Evolutionary conservation across 2,888 invertebrate species (phyloP).

Genomic region (Meganola albula): DNA sequence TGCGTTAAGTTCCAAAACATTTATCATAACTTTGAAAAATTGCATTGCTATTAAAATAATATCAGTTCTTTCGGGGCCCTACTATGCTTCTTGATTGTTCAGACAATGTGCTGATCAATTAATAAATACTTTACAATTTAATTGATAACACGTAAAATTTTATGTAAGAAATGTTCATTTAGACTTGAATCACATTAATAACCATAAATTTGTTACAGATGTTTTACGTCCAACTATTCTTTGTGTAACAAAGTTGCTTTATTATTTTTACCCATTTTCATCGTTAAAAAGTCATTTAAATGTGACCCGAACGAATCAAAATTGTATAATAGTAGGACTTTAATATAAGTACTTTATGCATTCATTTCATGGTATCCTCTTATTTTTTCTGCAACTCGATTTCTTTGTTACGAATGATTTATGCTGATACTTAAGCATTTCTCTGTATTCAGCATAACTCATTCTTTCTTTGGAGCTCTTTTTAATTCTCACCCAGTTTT

Average conservation of each 20-base stretch:
- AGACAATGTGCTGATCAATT: slow-evolving; percentile 1
- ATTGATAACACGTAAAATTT: too few relatives aligned
- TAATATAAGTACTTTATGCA: slow-evolving; percentile 29
- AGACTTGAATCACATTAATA: too few relatives aligned
- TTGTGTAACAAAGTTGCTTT: too few relatives aligned
- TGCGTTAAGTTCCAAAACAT: slow-evolving; percentile 7
- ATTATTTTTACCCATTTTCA: too few relatives aligned
- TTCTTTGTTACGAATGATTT: slow-evolving; percentile 45
- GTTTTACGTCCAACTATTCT: too few relatives aligned
- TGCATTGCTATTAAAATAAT: slow-evolving; percentile 13
- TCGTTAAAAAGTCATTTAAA: too few relatives aligned
- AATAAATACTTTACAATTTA: too few relatives aligned
- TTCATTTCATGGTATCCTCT: slow-evolving; percentile 28
- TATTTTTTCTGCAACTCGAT: slow-evolving; percentile 32
- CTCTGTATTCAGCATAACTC: slow-evolving; percentile 38
- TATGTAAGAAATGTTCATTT: too few relatives aligned
- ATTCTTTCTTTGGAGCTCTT: slow-evolving; percentile 30
- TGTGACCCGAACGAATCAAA: too few relatives aligned
- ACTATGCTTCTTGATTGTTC: slow-evolving; percentile 3
- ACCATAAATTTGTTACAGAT: too few relatives aligned
- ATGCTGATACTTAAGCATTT: slow-evolving; percentile 44
- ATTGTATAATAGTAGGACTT: too few relatives aligned
- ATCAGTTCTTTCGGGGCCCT: slow-evolving; percentile 15
- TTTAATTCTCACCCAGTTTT: slow-evolving; percentile 26
- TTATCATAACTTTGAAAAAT: slow-evolving; percentile 10